phyloP scores from a whole-genome alignment of 2,888 invertebrate species.

The Heteromyza rotundicornis region DNA sequence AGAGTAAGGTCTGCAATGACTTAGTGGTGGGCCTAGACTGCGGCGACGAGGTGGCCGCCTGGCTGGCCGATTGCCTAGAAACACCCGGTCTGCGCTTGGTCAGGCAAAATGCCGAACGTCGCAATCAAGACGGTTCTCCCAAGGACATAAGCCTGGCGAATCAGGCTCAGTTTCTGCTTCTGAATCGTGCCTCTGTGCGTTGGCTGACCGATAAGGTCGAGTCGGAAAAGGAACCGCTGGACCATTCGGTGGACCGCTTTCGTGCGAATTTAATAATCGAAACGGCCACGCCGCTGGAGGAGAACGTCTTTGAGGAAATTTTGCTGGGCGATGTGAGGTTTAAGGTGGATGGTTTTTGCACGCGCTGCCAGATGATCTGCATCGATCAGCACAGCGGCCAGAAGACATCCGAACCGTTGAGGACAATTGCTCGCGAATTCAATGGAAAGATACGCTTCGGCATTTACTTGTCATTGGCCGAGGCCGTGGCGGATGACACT shows the following conservation, averaged over 20 bases:
- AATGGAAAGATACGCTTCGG: slow-evolving; percentile 81
- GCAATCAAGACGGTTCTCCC: slow-evolving; percentile 44
- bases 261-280: slow-evolving; percentile 88
- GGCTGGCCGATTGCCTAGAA: slow-evolving; percentile 79
- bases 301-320: slow-evolving; percentile 74
- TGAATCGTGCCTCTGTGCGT: slow-evolving; percentile 78
- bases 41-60: slow-evolving; percentile 79
- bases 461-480: slow-evolving; percentile 69
- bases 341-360: slow-evolving; percentile 81
- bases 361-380: slow-evolving; percentile 95
- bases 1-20: slow-evolving; percentile 87
- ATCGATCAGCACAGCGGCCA: slow-evolving; percentile 85
- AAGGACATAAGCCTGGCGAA: slow-evolving; percentile 73
- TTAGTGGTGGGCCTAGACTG: slow-evolving; percentile 81
- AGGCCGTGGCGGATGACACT: slow-evolving; percentile 11
- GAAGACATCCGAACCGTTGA: slow-evolving; percentile 79
- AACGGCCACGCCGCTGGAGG: slow-evolving; percentile 75
- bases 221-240: slow-evolving; percentile 64
- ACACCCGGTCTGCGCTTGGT: slow-evolving; percentile 74
- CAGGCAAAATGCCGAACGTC: slow-evolving; percentile 65
- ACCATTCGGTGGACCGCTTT: slow-evolving; percentile 78
- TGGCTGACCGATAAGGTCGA: slow-evolving; percentile 73
- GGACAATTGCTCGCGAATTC: slow-evolving; percentile 76
- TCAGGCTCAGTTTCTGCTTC: slow-evolving; percentile 83
- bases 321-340: slow-evolving; percentile 67